A percentile compares a stretch with the other conserved stretches of the same genome.
phyloP scores from a whole-genome alignment of 2,888 invertebrate genomes.

The Philaethria dido region DNA sequence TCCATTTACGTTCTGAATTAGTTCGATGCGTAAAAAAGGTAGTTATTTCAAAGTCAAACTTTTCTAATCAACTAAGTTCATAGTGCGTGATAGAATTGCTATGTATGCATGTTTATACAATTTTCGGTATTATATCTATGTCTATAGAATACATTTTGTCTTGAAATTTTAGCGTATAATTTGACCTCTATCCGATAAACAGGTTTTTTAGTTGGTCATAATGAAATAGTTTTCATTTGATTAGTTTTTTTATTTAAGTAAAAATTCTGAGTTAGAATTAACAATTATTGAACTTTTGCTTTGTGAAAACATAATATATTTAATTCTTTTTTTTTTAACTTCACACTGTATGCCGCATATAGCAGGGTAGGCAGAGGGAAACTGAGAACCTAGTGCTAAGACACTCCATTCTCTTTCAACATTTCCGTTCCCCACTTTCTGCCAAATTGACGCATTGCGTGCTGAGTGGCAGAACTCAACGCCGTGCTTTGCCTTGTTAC shows the following conservation, averaged over 20 bases:
- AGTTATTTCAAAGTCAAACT: slow-evolving; percentile 4
- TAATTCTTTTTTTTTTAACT: too few species aligned
- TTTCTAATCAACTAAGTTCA: slow-evolving; percentile 8
- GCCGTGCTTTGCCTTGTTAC: too few species aligned
- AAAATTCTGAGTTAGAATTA: neutral
- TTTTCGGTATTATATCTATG: neutral
- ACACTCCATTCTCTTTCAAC: too few species aligned
- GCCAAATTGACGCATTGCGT: too few species aligned
- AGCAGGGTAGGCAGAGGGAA: too few species aligned
- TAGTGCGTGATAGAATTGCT: neutral
- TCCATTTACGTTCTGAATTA: neutral
- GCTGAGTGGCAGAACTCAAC: too few species aligned
- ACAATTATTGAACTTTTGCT: neutral
- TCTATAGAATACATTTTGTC: neutral
- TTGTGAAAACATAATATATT: neutral
- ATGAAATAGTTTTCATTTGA: neutral
- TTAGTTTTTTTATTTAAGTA: neutral
- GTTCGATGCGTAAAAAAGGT: slow-evolving; percentile 3
- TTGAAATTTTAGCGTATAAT: neutral
- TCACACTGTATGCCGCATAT: too few species aligned
- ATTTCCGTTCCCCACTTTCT: too few species aligned
- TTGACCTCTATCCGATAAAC: neutral
- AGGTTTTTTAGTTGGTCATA: slow-evolving; percentile 3
- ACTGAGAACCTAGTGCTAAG: too few species aligned
- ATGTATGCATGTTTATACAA: too few species aligned